These are phyloP conservation scores for Bergia puertoricense DNA, from an alignment of 92 coral and sea anemone species.

Conservation along the genomic window DNA sequence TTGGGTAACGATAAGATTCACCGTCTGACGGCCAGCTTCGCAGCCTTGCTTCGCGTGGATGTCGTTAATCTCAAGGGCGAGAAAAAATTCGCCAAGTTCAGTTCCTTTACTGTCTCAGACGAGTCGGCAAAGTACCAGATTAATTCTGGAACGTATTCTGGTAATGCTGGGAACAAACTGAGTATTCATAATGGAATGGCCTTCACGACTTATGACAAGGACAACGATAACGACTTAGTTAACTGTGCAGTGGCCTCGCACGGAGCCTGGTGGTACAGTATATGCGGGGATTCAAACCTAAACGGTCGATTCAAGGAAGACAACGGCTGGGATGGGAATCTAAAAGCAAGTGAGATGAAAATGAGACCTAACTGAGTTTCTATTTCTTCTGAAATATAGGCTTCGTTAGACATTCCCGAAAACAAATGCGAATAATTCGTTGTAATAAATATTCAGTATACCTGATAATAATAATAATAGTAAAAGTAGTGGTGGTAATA, in stretches of 20 bases:
- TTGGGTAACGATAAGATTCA: conserved; percentile 57
- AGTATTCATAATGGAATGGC: neutral
- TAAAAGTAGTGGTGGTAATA: too few relatives aligned
- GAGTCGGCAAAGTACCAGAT: conserved; percentile 38
- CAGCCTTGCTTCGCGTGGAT: conserved; percentile 52
- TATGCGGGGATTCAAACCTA: neutral
- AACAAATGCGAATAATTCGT: too few relatives aligned
- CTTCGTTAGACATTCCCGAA: too few relatives aligned
- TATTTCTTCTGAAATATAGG: too few relatives aligned
- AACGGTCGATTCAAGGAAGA: neutral
- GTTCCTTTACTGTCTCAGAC: conserved; percentile 39
- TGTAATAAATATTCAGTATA: too few relatives aligned
- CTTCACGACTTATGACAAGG: conserved; percentile 15
- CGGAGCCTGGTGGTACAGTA: conserved; percentile 32
- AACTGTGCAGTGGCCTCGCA: conserved; percentile 3
- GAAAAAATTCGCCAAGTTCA: conserved; percentile 43
- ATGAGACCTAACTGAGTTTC: neutral
- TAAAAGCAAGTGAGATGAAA: conserved; percentile 15
- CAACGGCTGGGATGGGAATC: neutral
- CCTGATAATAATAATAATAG: too few relatives aligned
- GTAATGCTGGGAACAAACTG: neutral
- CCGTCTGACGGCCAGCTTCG: conserved; percentile 46
- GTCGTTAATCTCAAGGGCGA: conserved; percentile 13
- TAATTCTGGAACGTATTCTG: conserved; percentile 38
- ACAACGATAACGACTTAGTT: neutral